Conservation (phyloP, 2,888 invertebrate species). For the Tigriopus californicus region DNA sequence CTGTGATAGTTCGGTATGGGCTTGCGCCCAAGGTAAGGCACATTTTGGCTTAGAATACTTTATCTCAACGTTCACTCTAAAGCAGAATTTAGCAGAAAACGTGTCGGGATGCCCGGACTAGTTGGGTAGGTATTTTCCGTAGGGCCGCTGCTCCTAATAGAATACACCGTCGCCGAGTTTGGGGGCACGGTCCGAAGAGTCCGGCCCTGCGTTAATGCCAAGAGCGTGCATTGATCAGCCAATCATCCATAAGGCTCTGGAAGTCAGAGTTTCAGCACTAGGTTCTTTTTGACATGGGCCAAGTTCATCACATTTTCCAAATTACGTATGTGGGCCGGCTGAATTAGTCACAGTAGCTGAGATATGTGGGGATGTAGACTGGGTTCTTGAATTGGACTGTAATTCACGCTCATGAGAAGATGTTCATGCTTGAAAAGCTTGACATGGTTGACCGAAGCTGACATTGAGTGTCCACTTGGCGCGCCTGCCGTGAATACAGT, state of each 20-base stretch:
- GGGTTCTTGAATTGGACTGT: constrained; percentile 36
- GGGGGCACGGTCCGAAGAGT: constrained; percentile 63
- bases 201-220: constrained; percentile 49
- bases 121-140: too few species aligned
- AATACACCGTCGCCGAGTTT: constrained; percentile 53
- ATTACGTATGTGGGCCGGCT: constrained; percentile 61
- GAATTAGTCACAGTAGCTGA: constrained; percentile 70
- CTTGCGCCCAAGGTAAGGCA: constrained; percentile 43
- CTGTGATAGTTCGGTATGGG: constrained; percentile 53
- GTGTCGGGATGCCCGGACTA: constrained; percentile 59
- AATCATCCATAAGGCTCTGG: constrained; percentile 54
- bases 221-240: constrained; percentile 46
- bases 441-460: constrained; percentile 75
- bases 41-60: constrained; percentile 34
- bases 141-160: constrained; percentile 62
- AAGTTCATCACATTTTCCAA: constrained; percentile 72
- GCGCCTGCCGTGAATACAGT: constrained; percentile 48
- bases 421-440: constrained; percentile 74
- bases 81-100: constrained; percentile 50
- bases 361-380: constrained; percentile 58
- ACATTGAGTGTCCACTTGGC: constrained; percentile 53
- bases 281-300: constrained; percentile 55
- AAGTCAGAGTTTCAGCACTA: constrained; percentile 59
- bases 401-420: constrained; percentile 47
- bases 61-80: constrained; percentile 41